phyloP scores from a whole-genome alignment of 2,797 vertebrate genomes.

The Glyptemys insculpta region DNA sequence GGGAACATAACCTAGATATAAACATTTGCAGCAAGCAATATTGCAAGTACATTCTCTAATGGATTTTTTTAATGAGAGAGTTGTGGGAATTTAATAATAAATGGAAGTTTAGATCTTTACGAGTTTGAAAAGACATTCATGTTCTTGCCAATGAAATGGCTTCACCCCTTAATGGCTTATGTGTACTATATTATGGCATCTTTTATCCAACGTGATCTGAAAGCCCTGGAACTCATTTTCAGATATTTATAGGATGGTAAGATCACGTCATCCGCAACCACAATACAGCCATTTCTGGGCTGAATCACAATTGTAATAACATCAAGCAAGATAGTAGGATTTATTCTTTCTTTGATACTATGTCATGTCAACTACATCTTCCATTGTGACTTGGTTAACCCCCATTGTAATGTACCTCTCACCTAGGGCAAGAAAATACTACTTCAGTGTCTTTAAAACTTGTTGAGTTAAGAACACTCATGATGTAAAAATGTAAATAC shows the following conservation, averaged over 20 bases:
- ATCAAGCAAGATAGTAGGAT: not conserved
- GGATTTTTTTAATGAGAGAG: not conserved
- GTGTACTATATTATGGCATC: not conserved
- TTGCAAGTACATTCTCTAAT: not conserved
- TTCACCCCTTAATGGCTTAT: not conserved
- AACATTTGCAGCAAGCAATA: not conserved
- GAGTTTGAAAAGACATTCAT: not conserved
- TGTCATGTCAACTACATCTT: not conserved
- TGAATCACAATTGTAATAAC: not conserved
- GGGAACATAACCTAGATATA: not conserved
- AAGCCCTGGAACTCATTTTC: accelerated
- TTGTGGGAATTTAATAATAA: not conserved
- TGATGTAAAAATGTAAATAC: not conserved
- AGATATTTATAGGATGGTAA: not conserved
- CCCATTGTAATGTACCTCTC: not conserved
- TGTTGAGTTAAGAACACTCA: not conserved
- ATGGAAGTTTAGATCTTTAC: not conserved
- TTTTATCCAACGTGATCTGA: not conserved
- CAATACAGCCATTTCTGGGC: not conserved
- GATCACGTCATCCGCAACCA: not conserved
- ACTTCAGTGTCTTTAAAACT: not conserved
- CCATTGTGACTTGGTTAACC: not conserved
- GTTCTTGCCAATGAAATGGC: not conserved
- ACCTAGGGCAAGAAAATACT: not conserved
- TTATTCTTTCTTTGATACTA: not conserved